These are phyloP conservation scores for Carapus acus DNA, from an alignment of 2,797 vertebrate genomes.

Conservation along the genomic window DNA sequence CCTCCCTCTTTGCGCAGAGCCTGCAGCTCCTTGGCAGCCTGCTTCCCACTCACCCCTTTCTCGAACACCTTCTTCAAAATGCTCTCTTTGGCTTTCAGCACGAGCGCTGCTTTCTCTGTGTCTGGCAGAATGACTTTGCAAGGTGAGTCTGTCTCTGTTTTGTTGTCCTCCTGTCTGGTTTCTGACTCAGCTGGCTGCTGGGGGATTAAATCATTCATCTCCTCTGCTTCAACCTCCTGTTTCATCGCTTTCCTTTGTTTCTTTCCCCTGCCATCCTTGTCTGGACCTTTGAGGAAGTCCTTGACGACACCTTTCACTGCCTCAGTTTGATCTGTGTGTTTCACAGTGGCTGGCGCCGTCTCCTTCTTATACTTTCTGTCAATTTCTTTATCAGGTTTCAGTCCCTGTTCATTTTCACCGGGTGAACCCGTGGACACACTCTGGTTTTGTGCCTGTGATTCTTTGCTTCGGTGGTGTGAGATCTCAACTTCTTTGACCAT, in stretches of 20 bases:
- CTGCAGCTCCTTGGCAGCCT: conserved; percentile 71
- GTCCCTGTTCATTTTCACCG: background rate
- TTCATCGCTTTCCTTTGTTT: conserved; percentile 44
- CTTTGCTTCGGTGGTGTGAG: conserved; percentile 15
- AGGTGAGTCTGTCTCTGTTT: conserved; percentile 28
- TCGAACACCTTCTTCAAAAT: conserved; percentile 75
- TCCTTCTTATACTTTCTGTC: conserved; percentile 12
- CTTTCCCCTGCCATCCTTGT: conserved; percentile 28
- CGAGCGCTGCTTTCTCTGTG: conserved; percentile 63
- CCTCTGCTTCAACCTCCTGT: conserved; percentile 8
- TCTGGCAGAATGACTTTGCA: conserved; percentile 52
- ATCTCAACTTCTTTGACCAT: background rate
- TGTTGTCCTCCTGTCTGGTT: conserved; percentile 18
- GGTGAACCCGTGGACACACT: background rate
- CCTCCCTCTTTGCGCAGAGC: conserved; percentile 56
- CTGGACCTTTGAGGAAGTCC: conserved; percentile 19
- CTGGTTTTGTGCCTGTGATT: conserved; percentile 6
- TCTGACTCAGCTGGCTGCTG: conserved; percentile 25
- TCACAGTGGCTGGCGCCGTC: background rate
- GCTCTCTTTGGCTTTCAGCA: conserved; percentile 73
- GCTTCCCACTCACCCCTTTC: conserved; percentile 67
- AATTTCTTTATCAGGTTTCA: conserved; percentile 13
- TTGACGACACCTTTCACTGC: conserved; percentile 5
- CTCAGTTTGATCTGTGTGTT: conserved; percentile 11
- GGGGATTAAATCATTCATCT: conserved; percentile 11